These are phyloP conservation scores for Forpus xanthops DNA, from an alignment of 2,797 vertebrate genomes.

Conservation along the genomic window DNA sequence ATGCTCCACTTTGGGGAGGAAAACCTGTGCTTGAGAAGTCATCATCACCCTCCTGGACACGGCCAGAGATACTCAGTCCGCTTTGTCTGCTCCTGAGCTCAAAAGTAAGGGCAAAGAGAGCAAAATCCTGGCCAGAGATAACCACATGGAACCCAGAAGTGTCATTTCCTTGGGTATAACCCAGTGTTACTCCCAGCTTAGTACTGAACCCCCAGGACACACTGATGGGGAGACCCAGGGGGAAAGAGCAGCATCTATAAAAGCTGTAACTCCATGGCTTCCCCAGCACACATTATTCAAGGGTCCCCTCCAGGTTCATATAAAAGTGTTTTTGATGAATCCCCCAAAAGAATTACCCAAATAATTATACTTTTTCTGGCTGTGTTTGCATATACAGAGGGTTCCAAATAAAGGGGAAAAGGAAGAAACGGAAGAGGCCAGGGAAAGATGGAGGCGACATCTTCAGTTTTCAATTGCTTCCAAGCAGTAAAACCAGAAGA, in stretches of 20 bases:
- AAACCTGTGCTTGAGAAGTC: background rate
- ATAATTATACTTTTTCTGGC: background rate
- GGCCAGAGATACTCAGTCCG: background rate
- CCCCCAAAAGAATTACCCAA: background rate
- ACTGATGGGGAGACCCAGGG: background rate
- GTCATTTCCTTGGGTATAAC: background rate
- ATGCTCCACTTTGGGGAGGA: background rate
- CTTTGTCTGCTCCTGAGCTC: background rate
- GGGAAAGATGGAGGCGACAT: accelerated
- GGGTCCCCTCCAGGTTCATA: background rate
- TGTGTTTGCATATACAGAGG: background rate
- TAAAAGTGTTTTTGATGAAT: background rate
- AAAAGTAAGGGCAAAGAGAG: background rate
- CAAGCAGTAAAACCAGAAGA: background rate
- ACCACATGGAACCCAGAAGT: background rate
- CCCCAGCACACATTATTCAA: background rate
- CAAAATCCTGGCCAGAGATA: background rate
- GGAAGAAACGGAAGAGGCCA: background rate
- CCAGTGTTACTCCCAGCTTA: background rate
- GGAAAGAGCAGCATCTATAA: background rate
- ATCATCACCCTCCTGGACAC: background rate
- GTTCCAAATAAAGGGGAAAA: background rate
- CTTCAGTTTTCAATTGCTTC: background rate
- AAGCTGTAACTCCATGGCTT: background rate
- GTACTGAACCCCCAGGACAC: background rate